A percentile compares a stretch with the other conserved stretches of the same genome.
phyloP scores from a whole-genome alignment of 1,140 invertebrate species.

The Hestina assimilis region DNA sequence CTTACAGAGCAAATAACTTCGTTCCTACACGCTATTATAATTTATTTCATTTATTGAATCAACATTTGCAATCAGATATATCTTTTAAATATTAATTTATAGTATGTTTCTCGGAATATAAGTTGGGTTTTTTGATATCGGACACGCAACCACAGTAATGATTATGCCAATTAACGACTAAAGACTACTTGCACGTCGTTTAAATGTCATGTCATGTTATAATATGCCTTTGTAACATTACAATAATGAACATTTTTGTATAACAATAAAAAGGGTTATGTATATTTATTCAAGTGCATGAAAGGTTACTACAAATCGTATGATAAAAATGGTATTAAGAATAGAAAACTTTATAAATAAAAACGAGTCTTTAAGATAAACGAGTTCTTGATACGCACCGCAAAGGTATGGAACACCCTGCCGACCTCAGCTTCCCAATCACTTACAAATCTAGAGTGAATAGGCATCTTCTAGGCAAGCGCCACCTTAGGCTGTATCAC shows the following conservation, averaged over 20 bases:
- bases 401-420: no score
- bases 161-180: conserved; percentile 42
- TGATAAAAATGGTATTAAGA: no score
- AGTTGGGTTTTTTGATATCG: conserved; percentile 30
- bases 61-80: conserved; percentile 27
- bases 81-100: conserved; percentile 44
- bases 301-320: no score
- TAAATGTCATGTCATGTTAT: neutral
- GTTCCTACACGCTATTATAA: conserved; percentile 29
- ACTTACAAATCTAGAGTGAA: no score
- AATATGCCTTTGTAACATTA: neutral
- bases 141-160: conserved; percentile 35
- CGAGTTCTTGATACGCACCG: no score
- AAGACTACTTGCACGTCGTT: conserved; percentile 16
- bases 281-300: neutral
- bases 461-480: no score
- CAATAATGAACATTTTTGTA: conserved; percentile 4
- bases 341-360: no score
- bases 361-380: no score
- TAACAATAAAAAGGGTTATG: neutral
- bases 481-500: no score
- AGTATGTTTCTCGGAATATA: conserved; percentile 38
- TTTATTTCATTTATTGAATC: conserved; percentile 34
- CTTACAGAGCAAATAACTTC: conserved; percentile 27
- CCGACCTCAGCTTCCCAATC: no score